Percentiles rank a stretch among this genome's conserved stretches.
These are phyloP conservation scores for Euwallacea similis DNA, from an alignment of 1,140 invertebrate genomes.

Conservation along the genomic window DNA sequence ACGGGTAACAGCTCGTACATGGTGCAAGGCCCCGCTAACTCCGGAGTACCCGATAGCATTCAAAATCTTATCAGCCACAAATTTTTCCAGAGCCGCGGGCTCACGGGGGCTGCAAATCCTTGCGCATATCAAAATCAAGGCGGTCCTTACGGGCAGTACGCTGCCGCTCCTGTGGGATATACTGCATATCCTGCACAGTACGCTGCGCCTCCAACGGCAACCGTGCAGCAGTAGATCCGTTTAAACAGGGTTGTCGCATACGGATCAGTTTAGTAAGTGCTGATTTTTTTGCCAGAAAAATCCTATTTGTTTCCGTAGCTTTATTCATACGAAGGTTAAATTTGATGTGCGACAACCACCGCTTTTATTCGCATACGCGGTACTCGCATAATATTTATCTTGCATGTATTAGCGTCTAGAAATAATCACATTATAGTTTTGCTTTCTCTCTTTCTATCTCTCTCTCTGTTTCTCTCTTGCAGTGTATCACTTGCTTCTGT, in stretches of 20 bases:
- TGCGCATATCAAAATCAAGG: slow-evolving; percentile 62
- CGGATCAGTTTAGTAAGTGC: not conserved
- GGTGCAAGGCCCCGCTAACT: slow-evolving; percentile 54
- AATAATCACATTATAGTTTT: slow-evolving; percentile 20
- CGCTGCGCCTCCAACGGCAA: slow-evolving; percentile 53
- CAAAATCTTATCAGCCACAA: slow-evolving; percentile 64
- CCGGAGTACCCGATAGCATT: slow-evolving; percentile 56
- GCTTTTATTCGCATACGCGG: not conserved
- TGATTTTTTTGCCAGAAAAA: too few species aligned
- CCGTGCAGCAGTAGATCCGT: slow-evolving; percentile 51
- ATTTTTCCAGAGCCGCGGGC: slow-evolving; percentile 63
- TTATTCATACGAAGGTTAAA: not conserved
- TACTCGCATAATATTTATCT: not conserved
- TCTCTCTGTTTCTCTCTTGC: slow-evolving; percentile 3
- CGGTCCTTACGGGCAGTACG: slow-evolving; percentile 55
- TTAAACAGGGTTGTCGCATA: not conserved
- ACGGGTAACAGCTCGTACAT: slow-evolving; percentile 57
- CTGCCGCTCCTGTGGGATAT: slow-evolving; percentile 45
- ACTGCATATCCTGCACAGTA: slow-evolving; percentile 56
- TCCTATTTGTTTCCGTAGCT: too few species aligned
- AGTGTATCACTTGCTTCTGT: slow-evolving; percentile 11
- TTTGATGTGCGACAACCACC: not conserved
- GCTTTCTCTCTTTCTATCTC: not conserved
- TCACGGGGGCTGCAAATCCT: slow-evolving; percentile 58
- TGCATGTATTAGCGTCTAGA: slow-evolving; percentile 13